Evolutionary conservation across 2,888 invertebrate species (phyloP).

Genomic region (Spilosoma lubricipeda): DNA sequence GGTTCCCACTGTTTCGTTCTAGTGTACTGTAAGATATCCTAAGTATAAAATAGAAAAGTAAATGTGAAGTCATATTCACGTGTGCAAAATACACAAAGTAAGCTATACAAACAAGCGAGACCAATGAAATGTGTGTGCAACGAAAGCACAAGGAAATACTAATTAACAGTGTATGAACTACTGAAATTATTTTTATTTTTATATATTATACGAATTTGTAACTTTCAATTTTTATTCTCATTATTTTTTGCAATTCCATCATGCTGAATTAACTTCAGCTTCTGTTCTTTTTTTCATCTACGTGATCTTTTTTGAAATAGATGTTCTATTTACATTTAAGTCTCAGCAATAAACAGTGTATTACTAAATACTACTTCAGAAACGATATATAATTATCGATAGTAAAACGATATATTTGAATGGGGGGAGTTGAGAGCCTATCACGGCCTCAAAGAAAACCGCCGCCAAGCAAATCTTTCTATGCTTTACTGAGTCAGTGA

Average conservation of each 20-base stretch:
- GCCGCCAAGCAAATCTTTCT: no score
- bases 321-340: background rate
- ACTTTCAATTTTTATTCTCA: background rate
- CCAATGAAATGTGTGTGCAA: background rate
- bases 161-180: no score
- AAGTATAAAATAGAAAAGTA: conserved; percentile 31
- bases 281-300: background rate
- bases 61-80: conserved; percentile 17
- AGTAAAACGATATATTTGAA: no score
- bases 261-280: background rate
- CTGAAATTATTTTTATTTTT: background rate
- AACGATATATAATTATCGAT: no score
- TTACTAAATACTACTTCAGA: background rate
- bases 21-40: conserved; percentile 37
- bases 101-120: background rate
- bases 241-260: background rate
- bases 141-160: no score
- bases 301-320: no score
- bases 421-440: no score
- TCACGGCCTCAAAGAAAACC: no score
- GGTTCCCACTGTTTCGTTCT: conserved; percentile 43
- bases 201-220: background rate
- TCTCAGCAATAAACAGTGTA: background rate
- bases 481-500: no score
- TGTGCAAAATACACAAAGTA: background rate